Evolutionary conservation across 2,888 invertebrate genomes (phyloP).

Genomic region (Flexamia atlantica): DNA sequence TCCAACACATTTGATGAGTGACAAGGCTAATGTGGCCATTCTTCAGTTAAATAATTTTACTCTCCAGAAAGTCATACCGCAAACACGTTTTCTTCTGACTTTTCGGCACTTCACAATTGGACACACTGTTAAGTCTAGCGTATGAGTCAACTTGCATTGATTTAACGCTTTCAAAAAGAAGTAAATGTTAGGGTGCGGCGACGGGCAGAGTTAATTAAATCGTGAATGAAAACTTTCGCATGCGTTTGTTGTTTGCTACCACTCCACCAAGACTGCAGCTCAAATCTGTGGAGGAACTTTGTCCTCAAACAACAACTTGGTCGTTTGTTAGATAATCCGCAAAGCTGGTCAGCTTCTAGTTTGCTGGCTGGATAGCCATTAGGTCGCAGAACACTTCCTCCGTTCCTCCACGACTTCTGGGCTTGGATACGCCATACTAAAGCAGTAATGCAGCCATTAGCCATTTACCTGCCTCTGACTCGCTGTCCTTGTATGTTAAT

Average conservation of each 20-base stretch:
- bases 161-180: background rate
- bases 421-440: too few species aligned
- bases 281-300: too few species aligned
- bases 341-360: too few species aligned
- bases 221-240: constrained; percentile 13
- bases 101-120: constrained; percentile 29
- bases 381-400: too few species aligned
- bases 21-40: background rate
- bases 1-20: too few species aligned
- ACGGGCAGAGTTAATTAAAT: background rate
- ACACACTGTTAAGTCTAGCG: constrained; percentile 26
- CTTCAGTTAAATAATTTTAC: constrained; percentile 12
- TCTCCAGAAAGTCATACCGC: constrained; percentile 8
- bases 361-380: too few species aligned
- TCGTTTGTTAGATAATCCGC: too few species aligned
- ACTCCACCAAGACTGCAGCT: constrained; percentile 6
- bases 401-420: too few species aligned
- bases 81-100: constrained; percentile 16
- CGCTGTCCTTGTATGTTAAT: too few species aligned
- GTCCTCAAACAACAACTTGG: too few species aligned
- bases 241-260: constrained; percentile 5
- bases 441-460: too few species aligned
- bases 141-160: background rate
- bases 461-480: too few species aligned
- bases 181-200: background rate